Evolutionary conservation across 2,113 vertebrate genomes (phyloP), one percentile per base, ranked within the genome.

Genomic region (Datnioides undecimradiatus): DNA sequence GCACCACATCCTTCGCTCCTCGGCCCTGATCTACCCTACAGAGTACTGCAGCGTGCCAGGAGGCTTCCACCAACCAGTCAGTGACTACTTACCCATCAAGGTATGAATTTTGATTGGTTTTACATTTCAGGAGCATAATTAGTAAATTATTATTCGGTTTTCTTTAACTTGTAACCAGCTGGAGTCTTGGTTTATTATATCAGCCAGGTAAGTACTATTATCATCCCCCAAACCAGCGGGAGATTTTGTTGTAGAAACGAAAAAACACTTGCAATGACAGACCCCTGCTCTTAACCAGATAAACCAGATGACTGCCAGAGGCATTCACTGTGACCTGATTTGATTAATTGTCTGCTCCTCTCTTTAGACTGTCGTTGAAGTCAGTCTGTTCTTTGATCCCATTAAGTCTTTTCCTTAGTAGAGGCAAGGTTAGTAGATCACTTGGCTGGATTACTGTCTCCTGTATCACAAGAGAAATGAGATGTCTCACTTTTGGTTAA

Each of bases 1-100:
- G 87, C 97, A 99, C 85, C 98, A 99, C 87, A 95, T 98, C 76
- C 96, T 99, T 73, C 97, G 98, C 83, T 98, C 97, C 88, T 95
- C 96, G 58, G 97, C 95, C 54, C 97, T 99, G 82, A 97, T 96
- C 92, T 99, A 99, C 93, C 98, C 98, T 88, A 99, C 96, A 25
- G 98, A 99, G 83, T 99, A 99, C 95, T 99, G 98, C 95, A 99
- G 98, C 85, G 93, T 99, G 74, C 97, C 98, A 29, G 97, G 98
- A 33, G 97, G 98, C 87, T 99, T 99, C 92, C 94, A 96, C 88
- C 96, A 95, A 81, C 95, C 95, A 82, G 94, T 95, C 76, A 94
- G 94, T 76, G 95, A 97, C 91, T 99, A 99, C 92, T 95, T 99
- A 80, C 97, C 98, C 90, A 97, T 99, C 88, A 99, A 98, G 97